phyloP scores from a whole-genome alignment of 2,797 vertebrate species.

The Pteropus rufus region DNA sequence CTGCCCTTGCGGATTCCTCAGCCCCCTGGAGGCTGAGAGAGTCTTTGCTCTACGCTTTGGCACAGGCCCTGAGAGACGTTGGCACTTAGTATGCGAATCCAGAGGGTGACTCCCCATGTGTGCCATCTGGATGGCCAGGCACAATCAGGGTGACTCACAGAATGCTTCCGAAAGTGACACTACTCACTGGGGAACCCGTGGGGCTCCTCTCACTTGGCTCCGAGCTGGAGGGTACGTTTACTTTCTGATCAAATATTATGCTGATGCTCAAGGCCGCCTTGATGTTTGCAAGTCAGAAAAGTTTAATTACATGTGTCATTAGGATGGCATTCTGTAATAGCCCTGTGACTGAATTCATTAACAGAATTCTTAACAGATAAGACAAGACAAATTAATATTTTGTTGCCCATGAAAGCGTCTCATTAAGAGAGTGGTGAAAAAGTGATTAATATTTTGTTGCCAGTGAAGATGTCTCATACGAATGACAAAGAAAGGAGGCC shows the following conservation, averaged over 20 bases:
- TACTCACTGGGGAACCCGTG: background rate
- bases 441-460: conserved; percentile 81
- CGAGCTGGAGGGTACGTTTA: conserved; percentile 31
- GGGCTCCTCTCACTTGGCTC: background rate
- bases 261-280: conserved; percentile 74
- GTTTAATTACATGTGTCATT: conserved; percentile 83
- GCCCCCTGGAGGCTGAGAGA: background rate
- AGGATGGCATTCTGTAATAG: conserved; percentile 75
- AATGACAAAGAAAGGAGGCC: conserved; percentile 66
- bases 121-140: background rate
- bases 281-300: conserved; percentile 78
- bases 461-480: conserved; percentile 78
- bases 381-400: conserved; percentile 79
- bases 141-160: background rate
- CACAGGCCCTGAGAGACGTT: rapidly evolving
- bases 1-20: too few relatives aligned
- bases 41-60: background rate
- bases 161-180: background rate
- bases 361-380: conserved; percentile 76
- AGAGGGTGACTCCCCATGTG: rapidly evolving
- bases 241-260: conserved; percentile 76
- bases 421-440: conserved; percentile 78
- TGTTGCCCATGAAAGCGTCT: conserved; percentile 78
- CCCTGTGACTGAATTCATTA: conserved; percentile 79
- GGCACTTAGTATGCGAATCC: background rate